phyloP scores from a whole-genome alignment of 2,113 vertebrate species.

The Dicrurus megarhynchus region DNA sequence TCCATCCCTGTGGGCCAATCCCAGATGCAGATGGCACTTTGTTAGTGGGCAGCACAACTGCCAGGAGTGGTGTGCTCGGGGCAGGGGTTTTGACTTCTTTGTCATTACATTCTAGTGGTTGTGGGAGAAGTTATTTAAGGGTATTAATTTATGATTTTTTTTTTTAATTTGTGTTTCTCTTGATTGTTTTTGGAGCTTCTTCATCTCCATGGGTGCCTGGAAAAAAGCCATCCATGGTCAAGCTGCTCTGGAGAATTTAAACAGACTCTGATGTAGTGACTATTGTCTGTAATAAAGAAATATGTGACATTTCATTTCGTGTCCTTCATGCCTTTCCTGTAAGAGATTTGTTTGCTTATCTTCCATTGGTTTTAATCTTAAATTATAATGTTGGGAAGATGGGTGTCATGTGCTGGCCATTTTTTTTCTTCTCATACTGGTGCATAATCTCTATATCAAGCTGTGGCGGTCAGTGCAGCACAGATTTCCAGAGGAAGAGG shows the following conservation, averaged over 20 bases:
- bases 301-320: neutral
- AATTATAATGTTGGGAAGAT: neutral
- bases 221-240: neutral
- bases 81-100: neutral
- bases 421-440: neutral
- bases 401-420: neutral
- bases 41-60: neutral
- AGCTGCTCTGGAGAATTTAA: neutral
- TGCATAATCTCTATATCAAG: neutral
- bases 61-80: neutral
- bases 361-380: neutral
- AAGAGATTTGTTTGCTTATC: neutral
- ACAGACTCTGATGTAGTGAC: neutral
- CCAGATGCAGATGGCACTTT: neutral
- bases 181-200: neutral
- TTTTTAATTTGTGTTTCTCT: neutral
- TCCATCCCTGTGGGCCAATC: neutral
- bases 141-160: conserved; percentile 21
- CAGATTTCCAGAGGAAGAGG: neutral
- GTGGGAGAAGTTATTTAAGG: neutral
- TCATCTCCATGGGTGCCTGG: neutral
- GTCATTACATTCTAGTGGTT: neutral
- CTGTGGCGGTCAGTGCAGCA: neutral
- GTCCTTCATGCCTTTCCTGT: neutral
- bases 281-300: conserved; percentile 41